phyloP scores from a whole-genome alignment of 2,797 vertebrate genomes.

The Cuculus canorus region DNA sequence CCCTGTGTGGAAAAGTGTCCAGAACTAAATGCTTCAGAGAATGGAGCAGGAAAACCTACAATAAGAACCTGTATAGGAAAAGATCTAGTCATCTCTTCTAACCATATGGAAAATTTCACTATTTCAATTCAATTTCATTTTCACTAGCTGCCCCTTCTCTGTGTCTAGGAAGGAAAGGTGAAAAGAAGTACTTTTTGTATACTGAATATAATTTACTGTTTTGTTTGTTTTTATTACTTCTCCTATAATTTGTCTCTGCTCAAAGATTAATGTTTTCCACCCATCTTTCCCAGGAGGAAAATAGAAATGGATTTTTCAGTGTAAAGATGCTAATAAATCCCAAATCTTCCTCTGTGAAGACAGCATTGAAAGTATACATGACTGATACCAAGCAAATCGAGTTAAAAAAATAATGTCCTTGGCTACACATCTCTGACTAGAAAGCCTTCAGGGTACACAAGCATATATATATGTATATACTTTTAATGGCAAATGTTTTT shows the following conservation, averaged over 20 bases:
- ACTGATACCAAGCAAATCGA: background rate
- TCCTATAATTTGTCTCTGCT: slow-evolving; percentile 6
- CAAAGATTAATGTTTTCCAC: slow-evolving; percentile 2
- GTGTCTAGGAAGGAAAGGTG: background rate
- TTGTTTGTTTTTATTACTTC: slow-evolving; percentile 44
- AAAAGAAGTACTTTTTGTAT: background rate
- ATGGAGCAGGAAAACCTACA: background rate
- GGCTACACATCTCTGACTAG: background rate
- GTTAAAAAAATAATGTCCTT: background rate
- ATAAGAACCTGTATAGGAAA: background rate
- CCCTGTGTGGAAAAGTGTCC: background rate
- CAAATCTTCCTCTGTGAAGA: background rate
- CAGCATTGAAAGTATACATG: background rate
- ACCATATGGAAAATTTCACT: background rate
- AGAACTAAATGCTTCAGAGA: background rate
- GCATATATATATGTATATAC: background rate
- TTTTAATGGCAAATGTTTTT: background rate
- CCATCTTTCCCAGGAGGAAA: slow-evolving; percentile 5
- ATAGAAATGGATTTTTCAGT: slow-evolving; percentile 56
- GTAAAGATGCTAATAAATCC: slow-evolving; percentile 30
- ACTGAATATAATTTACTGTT: background rate
- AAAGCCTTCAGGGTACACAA: background rate
- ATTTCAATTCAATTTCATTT: background rate
- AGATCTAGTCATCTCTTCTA: background rate
- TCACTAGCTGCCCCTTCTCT: background rate